phyloP scores from a whole-genome alignment of 2,113 vertebrate genomes.

The Nibea albiflora region DNA sequence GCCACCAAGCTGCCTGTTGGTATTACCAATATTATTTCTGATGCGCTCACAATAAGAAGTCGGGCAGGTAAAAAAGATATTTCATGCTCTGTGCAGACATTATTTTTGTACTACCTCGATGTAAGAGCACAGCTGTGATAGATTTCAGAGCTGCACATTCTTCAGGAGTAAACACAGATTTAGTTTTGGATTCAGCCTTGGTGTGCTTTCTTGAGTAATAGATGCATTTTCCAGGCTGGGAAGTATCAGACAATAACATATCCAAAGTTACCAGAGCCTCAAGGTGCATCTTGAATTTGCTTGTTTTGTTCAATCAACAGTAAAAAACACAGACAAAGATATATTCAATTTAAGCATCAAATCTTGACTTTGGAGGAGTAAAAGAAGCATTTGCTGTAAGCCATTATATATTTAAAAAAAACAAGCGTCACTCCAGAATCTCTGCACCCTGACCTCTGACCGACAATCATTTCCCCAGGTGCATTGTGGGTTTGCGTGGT shows the following conservation, averaged over 20 bases:
- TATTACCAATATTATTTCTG: neutral
- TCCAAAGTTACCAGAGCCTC: neutral
- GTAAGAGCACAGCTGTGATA: too few species aligned
- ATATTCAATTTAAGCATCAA: neutral
- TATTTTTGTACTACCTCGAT: neutral
- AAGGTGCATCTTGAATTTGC: neutral
- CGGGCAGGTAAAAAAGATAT: neutral
- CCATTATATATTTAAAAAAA: too few species aligned
- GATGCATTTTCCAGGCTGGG: neutral
- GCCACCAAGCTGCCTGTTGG: neutral
- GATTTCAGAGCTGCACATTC: neutral
- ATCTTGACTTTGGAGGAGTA: too few species aligned
- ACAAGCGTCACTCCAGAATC: neutral
- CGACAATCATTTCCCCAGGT: constrained; percentile 80
- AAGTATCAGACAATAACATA: neutral
- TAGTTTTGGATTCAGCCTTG: neutral
- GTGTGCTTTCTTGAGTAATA: neutral
- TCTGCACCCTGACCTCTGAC: constrained; percentile 18
- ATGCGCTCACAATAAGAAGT: neutral
- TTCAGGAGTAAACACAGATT: neutral
- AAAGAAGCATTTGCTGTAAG: too few species aligned
- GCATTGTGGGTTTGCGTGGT: constrained; percentile 98
- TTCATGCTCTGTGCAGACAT: neutral
- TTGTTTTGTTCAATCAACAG: neutral
- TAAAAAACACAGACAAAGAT: neutral